Evolutionary conservation across 2,113 vertebrate genomes (phyloP), one percentile per base, ranked within the genome.

Genomic region (Phoenicopterus ruber): DNA sequence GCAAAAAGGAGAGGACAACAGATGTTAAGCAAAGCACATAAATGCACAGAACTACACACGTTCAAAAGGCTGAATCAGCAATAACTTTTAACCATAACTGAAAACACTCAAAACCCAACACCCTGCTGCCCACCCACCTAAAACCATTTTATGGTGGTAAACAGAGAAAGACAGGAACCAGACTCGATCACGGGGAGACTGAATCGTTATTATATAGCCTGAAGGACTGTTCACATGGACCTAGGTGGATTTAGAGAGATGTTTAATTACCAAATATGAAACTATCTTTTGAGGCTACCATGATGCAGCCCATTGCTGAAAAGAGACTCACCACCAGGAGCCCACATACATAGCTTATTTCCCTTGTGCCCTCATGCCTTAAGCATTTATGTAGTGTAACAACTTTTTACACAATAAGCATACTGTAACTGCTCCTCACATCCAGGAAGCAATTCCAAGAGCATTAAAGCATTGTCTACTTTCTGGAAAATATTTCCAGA

Each of bases 151-250:
- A 65, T 1, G 6, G 34, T 47, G 46, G 17, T 79, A 29, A 81
- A 86, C 2, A 50, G 31, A 71, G 25, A 69, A 82, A 71, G 20
- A 24, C 36, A 72, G 42, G 31, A 79, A 90, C 22, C n/a, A 63
- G 38, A 47, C 2, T 36, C 0, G 0, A 21, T 20, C 31, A 47
- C 2, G 10, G 15, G 42, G 31, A 88, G 49, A 44, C 0, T 50
- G 19, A 57, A 20, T 0, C 76, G 46, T 31, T 40, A 40, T 31
- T 28, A 61, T 4, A 70, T 5, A 72, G n/a, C 57, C 4, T 40
- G 54, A 86, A 82, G 11, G 24, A 67, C 28, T 34, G 32, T 31
- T 66, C 17, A 40, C 7, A 38, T 25, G 24, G 34, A 74, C 24
- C 14, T 21, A 40, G 12, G 40, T 63, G 47, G 29, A 58, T 83